Percentiles rank a stretch among this genome's conserved stretches.
phyloP scores from a whole-genome alignment of 1,140 invertebrate species.

The Leptoteleia sp. region DNA sequence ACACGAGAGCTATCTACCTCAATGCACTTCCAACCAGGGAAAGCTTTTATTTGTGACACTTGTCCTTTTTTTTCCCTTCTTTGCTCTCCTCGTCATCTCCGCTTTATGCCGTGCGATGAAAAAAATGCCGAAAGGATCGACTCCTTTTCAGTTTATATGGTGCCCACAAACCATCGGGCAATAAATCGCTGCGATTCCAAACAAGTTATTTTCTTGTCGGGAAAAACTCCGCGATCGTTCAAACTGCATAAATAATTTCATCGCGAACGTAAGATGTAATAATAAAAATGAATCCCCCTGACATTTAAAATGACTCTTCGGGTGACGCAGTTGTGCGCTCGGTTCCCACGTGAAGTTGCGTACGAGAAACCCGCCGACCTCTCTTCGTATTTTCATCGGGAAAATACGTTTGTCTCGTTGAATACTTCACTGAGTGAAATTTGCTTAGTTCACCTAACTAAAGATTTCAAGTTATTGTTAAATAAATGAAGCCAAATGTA shows the following conservation, averaged over 20 bases:
- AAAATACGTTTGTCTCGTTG: too few relatives aligned
- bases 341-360: slow-evolving; percentile 58
- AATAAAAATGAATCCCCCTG: slow-evolving; percentile 56
- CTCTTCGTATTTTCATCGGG: slow-evolving; percentile 54
- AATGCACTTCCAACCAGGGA: slow-evolving; percentile 10
- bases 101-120: neutral
- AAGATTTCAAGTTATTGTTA: too few relatives aligned
- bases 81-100: neutral
- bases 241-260: slow-evolving; percentile 49
- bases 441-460: too few relatives aligned
- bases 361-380: slow-evolving; percentile 43
- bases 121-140: slow-evolving; percentile 17
- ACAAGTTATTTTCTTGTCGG: slow-evolving; percentile 18
- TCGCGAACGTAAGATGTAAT: slow-evolving; percentile 27
- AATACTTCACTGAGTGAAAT: too few relatives aligned
- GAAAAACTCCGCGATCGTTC: slow-evolving; percentile 25
- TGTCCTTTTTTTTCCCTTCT: slow-evolving; percentile 2
- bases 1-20: slow-evolving; percentile 6
- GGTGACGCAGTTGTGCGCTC: slow-evolving; percentile 40
- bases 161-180: neutral
- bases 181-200: slow-evolving; percentile 17
- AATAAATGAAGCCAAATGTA: too few relatives aligned
- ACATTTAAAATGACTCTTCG: slow-evolving; percentile 59
- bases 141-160: slow-evolving; percentile 6
- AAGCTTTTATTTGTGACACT: slow-evolving; percentile 45